Percentiles rank a stretch among this genome's conserved stretches.
Evolutionary conservation across 92 coral and sea anemone genomes (phyloP).

Genomic region (Porites evermanni): DNA sequence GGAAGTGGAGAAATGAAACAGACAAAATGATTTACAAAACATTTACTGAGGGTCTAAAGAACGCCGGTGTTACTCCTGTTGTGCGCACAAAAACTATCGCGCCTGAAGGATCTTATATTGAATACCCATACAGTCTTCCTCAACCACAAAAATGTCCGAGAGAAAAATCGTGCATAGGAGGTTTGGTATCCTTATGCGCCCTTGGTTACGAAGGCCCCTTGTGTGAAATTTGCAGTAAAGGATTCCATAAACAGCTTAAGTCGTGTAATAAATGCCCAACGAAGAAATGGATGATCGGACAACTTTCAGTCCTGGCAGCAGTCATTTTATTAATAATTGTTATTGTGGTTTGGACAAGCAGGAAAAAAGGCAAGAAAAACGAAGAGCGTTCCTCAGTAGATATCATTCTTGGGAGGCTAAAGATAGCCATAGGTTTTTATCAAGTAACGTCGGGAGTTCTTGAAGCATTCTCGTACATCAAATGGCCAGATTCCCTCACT

Average conservation of each 20-base stretch:
- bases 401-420: constrained; percentile 6
- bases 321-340: neutral
- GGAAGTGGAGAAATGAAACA: neutral
- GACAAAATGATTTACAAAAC: constrained; percentile 6
- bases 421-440: constrained; percentile 16
- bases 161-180: constrained; percentile 11
- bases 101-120: neutral
- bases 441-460: constrained; percentile 13
- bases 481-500: neutral
- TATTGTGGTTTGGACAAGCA: constrained; percentile 12
- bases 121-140: neutral
- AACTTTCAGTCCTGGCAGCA: neutral
- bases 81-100: neutral
- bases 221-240: constrained; percentile 6
- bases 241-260: neutral
- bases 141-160: constrained; percentile 5
- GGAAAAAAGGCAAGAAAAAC: neutral
- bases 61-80: neutral
- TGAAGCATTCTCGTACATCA: constrained; percentile 2
- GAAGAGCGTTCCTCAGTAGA: neutral
- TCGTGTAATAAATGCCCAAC: neutral
- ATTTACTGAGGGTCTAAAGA: neutral
- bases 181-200: neutral
- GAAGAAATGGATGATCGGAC: constrained; percentile 5
- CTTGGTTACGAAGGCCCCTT: constrained; percentile 2